phyloP scores from a whole-genome alignment of 2,797 vertebrate species.

The Hapalemur alaotrensis region DNA sequence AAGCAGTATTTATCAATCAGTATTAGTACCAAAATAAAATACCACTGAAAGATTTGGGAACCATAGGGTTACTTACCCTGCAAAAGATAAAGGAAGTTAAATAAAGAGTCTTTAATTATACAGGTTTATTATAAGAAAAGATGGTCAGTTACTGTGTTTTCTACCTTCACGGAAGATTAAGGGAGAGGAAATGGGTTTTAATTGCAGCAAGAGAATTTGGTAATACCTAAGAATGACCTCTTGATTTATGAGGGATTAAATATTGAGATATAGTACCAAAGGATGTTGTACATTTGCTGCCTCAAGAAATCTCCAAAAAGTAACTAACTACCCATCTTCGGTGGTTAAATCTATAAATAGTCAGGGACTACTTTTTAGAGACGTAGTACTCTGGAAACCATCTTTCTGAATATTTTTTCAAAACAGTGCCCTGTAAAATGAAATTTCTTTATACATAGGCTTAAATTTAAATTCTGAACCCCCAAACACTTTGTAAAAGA shows the following conservation, averaged over 20 bases:
- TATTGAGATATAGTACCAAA: constrained; percentile 34
- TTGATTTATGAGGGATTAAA: constrained; percentile 40
- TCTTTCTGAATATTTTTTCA: constrained; percentile 33
- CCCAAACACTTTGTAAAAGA: constrained; percentile 27
- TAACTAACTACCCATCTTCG: not conserved
- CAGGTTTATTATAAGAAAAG: not conserved
- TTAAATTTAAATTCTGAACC: constrained; percentile 49
- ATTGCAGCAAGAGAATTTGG: constrained; percentile 21
- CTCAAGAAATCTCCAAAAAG: constrained; percentile 23
- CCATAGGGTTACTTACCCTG: not conserved
- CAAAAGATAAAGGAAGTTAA: not conserved
- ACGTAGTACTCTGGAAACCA: not conserved
- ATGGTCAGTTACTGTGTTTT: constrained; percentile 16
- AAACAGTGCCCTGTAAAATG: constrained; percentile 20
- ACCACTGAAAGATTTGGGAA: not conserved
- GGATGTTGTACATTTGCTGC: not conserved
- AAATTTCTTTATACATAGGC: constrained; percentile 16
- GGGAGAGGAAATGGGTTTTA: not conserved
- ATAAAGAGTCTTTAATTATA: constrained; percentile 33
- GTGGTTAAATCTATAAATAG: not conserved
- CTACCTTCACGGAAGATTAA: not conserved
- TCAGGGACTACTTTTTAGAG: not conserved
- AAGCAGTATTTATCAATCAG: constrained; percentile 10
- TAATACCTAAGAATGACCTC: constrained; percentile 33
- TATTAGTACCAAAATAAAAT: constrained; percentile 49